Percentiles rank a stretch among this genome's conserved stretches.
Conservation (phyloP, 2,113 vertebrate genomes). For the Fulmarus glacialis region DNA sequence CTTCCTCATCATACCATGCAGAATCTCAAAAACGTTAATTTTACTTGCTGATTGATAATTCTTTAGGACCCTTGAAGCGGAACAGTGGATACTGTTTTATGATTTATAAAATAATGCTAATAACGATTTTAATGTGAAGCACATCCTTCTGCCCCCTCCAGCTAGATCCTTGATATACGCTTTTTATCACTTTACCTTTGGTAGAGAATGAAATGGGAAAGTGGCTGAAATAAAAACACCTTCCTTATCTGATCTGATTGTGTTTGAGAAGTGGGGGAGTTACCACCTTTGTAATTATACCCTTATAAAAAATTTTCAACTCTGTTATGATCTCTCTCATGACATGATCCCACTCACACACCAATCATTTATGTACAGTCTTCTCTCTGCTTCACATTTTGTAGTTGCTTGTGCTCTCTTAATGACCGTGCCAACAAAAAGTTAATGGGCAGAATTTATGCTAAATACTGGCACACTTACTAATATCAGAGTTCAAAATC, state of each 20-base stretch:
- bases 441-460: neutral
- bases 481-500: neutral
- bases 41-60: neutral
- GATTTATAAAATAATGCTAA: neutral
- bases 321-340: neutral
- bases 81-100: neutral
- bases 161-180: neutral
- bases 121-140: neutral
- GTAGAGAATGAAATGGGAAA: neutral
- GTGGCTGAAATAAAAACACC: neutral
- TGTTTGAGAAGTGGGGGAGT: neutral
- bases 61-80: neutral
- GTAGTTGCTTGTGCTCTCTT: neutral
- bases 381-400: neutral
- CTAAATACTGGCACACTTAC: neutral
- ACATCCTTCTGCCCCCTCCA: rapidly evolving
- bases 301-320: neutral
- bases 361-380: neutral
- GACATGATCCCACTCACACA: neutral
- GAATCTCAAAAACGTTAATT: neutral
- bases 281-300: neutral
- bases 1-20: neutral
- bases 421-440: neutral
- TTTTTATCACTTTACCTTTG: neutral
- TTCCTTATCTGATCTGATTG: neutral